phyloP scores from a whole-genome alignment of 1,140 invertebrate genomes.

The Pentalonia nigronervosa region DNA sequence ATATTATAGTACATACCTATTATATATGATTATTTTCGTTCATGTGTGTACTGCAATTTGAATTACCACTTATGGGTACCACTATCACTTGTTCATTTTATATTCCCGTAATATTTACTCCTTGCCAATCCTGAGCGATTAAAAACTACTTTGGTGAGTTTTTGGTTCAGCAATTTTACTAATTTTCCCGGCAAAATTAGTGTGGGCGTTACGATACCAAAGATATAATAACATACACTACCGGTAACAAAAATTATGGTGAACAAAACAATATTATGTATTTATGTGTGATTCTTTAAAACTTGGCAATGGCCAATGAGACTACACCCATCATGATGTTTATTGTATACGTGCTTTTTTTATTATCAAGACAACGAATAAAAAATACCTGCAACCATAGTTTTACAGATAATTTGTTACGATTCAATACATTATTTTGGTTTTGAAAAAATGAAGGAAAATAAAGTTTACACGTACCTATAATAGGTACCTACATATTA shows the following conservation, averaged over 20 bases:
- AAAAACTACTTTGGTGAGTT: not conserved
- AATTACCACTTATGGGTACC: not conserved
- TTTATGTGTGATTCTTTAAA: not conserved
- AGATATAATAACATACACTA: not conserved
- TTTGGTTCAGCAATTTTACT: not conserved
- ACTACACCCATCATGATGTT: not conserved
- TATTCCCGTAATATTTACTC: not conserved
- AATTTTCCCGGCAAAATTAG: not conserved
- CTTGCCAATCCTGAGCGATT: not conserved
- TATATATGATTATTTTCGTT: not conserved
- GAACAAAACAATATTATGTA: not conserved
- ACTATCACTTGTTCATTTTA: not conserved
- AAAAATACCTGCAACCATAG: not conserved
- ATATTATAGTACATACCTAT: not conserved
- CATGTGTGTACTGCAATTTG: not conserved
- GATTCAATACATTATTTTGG: not conserved
- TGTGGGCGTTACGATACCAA: not conserved
- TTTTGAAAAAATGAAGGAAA: not conserved
- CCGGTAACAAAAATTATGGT: not conserved
- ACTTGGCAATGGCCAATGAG: not conserved
- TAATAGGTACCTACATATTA: not conserved
- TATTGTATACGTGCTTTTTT: not conserved
- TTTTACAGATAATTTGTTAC: not conserved
- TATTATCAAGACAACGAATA: not conserved
- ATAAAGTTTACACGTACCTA: not conserved